Evolutionary conservation across 2,113 vertebrate species (phyloP).

Genomic region (Brachionichthys hirsutus): DNA sequence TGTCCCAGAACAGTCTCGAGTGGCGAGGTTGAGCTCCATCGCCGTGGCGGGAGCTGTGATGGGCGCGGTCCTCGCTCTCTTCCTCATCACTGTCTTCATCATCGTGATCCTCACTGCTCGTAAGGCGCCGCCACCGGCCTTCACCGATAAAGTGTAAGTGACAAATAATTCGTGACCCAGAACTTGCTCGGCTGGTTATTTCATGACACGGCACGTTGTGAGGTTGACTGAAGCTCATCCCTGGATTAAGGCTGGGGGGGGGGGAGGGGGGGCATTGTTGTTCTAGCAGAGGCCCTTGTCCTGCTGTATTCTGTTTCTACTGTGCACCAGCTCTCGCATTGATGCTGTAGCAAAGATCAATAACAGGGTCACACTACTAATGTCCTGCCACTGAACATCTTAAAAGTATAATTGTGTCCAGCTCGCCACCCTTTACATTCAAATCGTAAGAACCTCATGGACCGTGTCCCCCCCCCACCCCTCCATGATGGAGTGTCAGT

Average conservation of each 20-base stretch:
- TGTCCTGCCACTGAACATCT: conserved; percentile 11
- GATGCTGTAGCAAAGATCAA: conserved; percentile 45
- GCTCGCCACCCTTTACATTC: too few species aligned
- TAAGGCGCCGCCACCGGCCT: conserved; percentile 68
- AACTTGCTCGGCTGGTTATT: conserved; percentile 45
- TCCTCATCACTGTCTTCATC: conserved; percentile 89
- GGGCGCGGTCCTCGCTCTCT: conserved; percentile 90
- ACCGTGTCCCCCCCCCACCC: too few species aligned
- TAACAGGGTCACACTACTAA: conserved; percentile 31
- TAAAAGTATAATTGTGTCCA: not conserved
- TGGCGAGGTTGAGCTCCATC: conserved; percentile 85
- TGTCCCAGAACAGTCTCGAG: conserved; percentile 73
- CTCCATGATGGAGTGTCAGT: conserved; percentile 8
- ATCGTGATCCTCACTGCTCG: conserved; percentile 85
- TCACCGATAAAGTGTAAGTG: conserved; percentile 80
- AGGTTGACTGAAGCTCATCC: conserved; percentile 43
- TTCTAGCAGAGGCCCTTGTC: conserved; percentile 56
- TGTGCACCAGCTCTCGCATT: conserved; percentile 30
- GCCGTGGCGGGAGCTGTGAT: conserved; percentile 89
- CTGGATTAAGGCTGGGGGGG: conserved; percentile 34
- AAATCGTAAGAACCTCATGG: too few species aligned
- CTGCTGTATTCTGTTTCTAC: conserved; percentile 43
- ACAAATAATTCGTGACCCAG: conserved; percentile 47
- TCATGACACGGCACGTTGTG: conserved; percentile 37
- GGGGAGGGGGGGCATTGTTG: conserved; percentile 52